Base-by-base conservation (phyloP, 2,888 invertebrate genomes). In the Netelia virgata region DNA sequence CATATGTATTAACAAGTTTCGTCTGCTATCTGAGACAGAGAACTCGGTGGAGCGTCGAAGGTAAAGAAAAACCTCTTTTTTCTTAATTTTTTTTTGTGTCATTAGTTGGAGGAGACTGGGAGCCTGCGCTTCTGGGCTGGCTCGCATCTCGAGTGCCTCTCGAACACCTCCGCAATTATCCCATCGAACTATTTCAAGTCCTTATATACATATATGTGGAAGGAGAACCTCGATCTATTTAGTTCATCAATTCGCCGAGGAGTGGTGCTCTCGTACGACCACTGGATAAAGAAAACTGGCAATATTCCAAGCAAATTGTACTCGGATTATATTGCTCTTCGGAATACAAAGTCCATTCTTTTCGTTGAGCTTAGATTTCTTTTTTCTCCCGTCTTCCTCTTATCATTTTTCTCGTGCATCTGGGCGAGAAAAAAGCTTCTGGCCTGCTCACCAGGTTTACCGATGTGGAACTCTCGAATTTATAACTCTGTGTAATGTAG, bases 231-330 rank as follows among this genome's bases (percentile, higher is more conserved):
- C 55, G 77, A 84, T 84, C 84, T 77, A 77, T 81, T 81, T 74
- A 64, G 84, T 84, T 84, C 73, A 81, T 81, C 64, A 73, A 81
- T 81, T 75, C 69, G 20, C 66, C 59, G 61, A 43, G 76, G 20
- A 78, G 78, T 18, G 43, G 57, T 9, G 57, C 68, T 28, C 80
- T 55, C 20, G 41, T 43, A 50, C 61, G 28, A 50, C 23, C 70
- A 55, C 10, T 55, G 69, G 63, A 66, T 28, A 85, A 82, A 72
- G 70, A 82, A 82, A 61, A 74, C 70, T 85, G 85, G 85, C 85
- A 79, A 79, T 85, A 82, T 68, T 82, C 85, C 85, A 85, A 85
- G 85, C 85, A 85, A 85, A 82, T 85, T 82, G 82, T 85, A 79
- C 85, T 64, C 66, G 85, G 82, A 82, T 85, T 85, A 85, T 69